phyloP scores from a whole-genome alignment of 2,888 invertebrate species.

The Volucella inanis region DNA sequence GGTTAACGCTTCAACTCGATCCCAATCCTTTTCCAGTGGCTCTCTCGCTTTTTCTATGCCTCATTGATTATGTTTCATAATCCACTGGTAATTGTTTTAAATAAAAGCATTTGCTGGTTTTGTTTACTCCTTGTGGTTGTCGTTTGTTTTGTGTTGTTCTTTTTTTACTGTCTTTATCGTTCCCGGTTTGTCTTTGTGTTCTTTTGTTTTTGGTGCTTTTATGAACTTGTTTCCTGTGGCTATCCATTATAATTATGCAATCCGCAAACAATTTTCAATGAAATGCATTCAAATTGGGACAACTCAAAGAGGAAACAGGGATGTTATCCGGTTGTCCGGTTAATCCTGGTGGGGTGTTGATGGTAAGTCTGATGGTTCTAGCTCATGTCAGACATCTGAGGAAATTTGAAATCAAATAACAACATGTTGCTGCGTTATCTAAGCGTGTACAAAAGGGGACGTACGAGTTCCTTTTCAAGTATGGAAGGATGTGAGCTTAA shows the following conservation, averaged over 20 bases:
- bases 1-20: background rate
- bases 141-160: background rate
- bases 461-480: too few species aligned
- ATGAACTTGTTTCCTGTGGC: conserved; percentile 28
- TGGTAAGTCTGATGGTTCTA: background rate
- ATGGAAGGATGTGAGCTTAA: too few species aligned
- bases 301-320: background rate
- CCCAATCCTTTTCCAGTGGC: conserved; percentile 64
- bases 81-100: conserved; percentile 70
- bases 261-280: conserved; percentile 48
- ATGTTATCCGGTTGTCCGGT: background rate
- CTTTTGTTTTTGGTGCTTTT: background rate
- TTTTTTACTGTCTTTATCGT: background rate
- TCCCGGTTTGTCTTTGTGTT: background rate
- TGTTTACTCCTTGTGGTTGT: conserved; percentile 10
- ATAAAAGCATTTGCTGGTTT: conserved; percentile 56
- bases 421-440: too few species aligned
- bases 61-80: conserved; percentile 73
- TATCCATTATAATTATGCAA: conserved; percentile 52
- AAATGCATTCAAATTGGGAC: conserved; percentile 30
- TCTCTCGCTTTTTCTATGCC: conserved; percentile 60
- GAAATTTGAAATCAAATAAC: too few species aligned
- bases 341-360: background rate
- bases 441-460: too few species aligned
- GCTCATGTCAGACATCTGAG: too few species aligned